Conservation (phyloP, 2,888 invertebrate species). For the Hoplodrina blanda region DNA sequence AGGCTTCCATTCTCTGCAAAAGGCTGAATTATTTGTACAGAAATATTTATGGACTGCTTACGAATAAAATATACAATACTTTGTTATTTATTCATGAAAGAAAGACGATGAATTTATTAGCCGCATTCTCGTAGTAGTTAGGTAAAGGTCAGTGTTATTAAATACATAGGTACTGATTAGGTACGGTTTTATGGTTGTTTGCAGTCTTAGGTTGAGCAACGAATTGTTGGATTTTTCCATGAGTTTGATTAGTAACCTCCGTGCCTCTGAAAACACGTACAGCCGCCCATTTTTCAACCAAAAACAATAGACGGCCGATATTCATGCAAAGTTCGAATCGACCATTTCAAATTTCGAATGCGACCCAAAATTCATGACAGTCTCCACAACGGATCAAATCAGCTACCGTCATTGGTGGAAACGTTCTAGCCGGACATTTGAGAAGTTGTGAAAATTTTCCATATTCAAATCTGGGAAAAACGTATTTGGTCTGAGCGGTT, state of each 20-base stretch:
- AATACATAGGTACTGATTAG: neutral
- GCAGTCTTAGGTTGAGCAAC: too few species aligned
- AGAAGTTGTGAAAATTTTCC: conserved; percentile 40
- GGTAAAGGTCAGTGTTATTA: neutral
- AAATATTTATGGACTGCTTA: conserved; percentile 53
- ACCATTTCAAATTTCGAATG: conserved; percentile 39
- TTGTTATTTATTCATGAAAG: conserved; percentile 39
- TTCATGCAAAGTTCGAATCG: conserved; percentile 21
- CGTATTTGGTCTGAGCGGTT: conserved; percentile 47
- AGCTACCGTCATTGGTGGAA: conserved; percentile 28
- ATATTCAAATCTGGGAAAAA: conserved; percentile 53
- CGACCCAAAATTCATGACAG: conserved; percentile 36
- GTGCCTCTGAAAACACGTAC: too few species aligned
- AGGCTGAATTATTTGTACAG: conserved; percentile 48
- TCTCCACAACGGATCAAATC: conserved; percentile 43
- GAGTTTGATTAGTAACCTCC: too few species aligned
- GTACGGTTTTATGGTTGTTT: too few species aligned
- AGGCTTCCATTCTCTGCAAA: conserved; percentile 36
- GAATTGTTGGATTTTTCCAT: too few species aligned
- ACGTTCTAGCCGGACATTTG: conserved; percentile 42
- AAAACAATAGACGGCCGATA: conserved; percentile 3
- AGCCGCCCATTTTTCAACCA: neutral
- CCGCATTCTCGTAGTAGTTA: neutral
- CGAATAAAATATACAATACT: conserved; percentile 47
- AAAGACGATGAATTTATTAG: conserved; percentile 34